These are phyloP conservation scores for Ormyrus labotus DNA, from an alignment of 2,888 invertebrate genomes.

Conservation along the genomic window DNA sequence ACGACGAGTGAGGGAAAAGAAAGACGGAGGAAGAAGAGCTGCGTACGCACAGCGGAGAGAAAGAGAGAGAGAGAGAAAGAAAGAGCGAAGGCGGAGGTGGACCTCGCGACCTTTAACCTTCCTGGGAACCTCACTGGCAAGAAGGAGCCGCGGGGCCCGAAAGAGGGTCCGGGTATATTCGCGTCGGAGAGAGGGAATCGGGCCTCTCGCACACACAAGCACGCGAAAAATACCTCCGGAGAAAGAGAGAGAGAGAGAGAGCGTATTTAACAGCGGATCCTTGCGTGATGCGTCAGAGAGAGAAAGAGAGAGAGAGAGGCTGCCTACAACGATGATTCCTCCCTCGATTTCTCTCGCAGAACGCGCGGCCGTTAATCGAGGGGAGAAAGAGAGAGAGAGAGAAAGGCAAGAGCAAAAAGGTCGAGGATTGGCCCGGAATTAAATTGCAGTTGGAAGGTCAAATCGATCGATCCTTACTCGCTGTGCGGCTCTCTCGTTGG, in stretches of 20 bases:
- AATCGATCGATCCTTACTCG: slow-evolving; percentile 45
- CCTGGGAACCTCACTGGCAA: slow-evolving; percentile 65
- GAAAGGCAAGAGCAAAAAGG: slow-evolving; percentile 36
- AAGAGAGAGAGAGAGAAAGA: slow-evolving; percentile 45
- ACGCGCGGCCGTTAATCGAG: slow-evolving; percentile 38
- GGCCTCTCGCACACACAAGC: slow-evolving; percentile 18
- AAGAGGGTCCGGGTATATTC: slow-evolving; percentile 40
- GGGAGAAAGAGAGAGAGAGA: slow-evolving; percentile 49
- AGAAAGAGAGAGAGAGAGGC: slow-evolving; percentile 1
- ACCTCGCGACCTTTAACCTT: slow-evolving; percentile 68
- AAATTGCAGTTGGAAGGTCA: slow-evolving; percentile 57
- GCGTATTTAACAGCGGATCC: slow-evolving; percentile 40
- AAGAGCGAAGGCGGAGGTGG: slow-evolving; percentile 55
- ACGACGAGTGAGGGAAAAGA: not conserved
- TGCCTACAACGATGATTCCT: slow-evolving; percentile 35
- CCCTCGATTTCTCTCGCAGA: slow-evolving; percentile 34
- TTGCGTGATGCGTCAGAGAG: slow-evolving; percentile 41
- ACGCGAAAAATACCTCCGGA: slow-evolving; percentile 8
- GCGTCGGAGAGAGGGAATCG: slow-evolving; percentile 1
- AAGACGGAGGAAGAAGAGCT: not conserved
- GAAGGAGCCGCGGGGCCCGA: slow-evolving; percentile 64
- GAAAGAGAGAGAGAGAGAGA: slow-evolving; percentile 3
- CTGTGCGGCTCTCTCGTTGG: not conserved
- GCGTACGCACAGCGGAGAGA: slow-evolving; percentile 7
- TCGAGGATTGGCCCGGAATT: slow-evolving; percentile 38